These are phyloP conservation scores for Montifringilla adamsi DNA, from an alignment of 2,113 vertebrate genomes.

Conservation along the genomic window DNA sequence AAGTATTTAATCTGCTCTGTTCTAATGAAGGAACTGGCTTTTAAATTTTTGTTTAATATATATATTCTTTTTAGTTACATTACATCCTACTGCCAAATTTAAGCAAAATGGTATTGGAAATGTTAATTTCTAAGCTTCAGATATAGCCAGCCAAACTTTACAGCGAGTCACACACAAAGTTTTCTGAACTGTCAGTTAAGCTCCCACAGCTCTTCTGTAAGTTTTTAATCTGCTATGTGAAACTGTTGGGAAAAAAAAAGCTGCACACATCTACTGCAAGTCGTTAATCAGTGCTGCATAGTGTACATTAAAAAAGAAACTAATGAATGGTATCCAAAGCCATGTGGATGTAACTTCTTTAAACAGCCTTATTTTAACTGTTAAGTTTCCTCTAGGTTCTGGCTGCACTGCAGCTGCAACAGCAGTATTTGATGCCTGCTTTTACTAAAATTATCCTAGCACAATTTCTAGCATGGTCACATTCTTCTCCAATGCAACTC, in stretches of 20 bases:
- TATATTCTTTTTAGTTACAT: not conserved
- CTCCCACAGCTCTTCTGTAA: not conserved
- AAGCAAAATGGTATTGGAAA: not conserved
- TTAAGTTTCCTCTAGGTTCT: constrained; percentile 21
- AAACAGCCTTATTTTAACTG: constrained; percentile 31
- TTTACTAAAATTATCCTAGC: not conserved
- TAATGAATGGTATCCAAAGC: constrained; percentile 19
- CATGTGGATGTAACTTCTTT: not conserved
- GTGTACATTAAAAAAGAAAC: constrained; percentile 56
- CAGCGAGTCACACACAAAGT: not conserved
- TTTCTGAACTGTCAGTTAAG: not conserved
- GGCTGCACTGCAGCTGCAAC: not conserved
- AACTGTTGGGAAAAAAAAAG: constrained; percentile 8
- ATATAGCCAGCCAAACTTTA: not conserved
- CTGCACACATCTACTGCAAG: not conserved
- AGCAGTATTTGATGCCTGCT: not conserved
- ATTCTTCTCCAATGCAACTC: not conserved
- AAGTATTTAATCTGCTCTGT: not conserved
- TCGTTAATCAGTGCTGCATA: constrained; percentile 22
- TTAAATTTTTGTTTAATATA: not conserved
- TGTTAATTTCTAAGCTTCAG: not conserved
- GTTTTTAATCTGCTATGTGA: not conserved
- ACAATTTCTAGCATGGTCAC: not conserved
- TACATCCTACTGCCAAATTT: not conserved
- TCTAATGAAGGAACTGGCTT: not conserved